Conservation (phyloP, 1,140 invertebrate species). For the Steinernema khuongi region DNA sequence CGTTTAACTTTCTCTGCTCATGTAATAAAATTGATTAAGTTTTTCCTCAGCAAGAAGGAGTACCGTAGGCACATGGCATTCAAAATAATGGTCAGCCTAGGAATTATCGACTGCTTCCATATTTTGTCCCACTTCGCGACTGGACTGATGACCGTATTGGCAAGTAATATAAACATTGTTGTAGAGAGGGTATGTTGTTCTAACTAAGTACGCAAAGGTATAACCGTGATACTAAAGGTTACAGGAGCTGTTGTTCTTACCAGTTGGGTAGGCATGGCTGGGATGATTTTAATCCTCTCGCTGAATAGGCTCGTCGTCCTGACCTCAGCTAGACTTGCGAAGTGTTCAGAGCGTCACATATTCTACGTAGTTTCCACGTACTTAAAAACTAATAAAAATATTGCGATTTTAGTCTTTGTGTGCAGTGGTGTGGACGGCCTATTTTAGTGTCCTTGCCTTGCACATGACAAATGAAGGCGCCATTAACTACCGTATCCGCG, state of each 20-base stretch:
- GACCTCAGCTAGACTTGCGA: not conserved
- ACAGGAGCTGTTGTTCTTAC: not conserved
- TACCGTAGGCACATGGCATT: not conserved
- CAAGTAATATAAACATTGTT: not conserved
- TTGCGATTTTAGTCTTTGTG: not conserved
- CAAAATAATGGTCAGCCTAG: not conserved
- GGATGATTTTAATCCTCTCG: not conserved
- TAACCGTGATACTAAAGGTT: not conserved
- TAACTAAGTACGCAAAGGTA: not conserved
- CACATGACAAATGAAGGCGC: not conserved
- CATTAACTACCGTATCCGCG: not conserved
- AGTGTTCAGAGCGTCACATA: not conserved
- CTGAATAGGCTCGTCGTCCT: not conserved
- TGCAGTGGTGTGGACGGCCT: not conserved
- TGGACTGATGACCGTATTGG: not conserved
- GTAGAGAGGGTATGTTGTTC: not conserved
- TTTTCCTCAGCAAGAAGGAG: not conserved
- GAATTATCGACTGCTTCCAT: not conserved
- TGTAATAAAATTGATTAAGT: not conserved
- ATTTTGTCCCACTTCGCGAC: not conserved
- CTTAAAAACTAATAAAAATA: not conserved
- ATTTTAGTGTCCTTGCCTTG: not conserved
- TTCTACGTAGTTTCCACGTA: not conserved
- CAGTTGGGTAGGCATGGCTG: conserved; percentile 6
- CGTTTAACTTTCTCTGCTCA: not conserved